Base-by-base conservation (phyloP, 2,797 vertebrate genomes). In the Gobionotothen gibberifrons region DNA sequence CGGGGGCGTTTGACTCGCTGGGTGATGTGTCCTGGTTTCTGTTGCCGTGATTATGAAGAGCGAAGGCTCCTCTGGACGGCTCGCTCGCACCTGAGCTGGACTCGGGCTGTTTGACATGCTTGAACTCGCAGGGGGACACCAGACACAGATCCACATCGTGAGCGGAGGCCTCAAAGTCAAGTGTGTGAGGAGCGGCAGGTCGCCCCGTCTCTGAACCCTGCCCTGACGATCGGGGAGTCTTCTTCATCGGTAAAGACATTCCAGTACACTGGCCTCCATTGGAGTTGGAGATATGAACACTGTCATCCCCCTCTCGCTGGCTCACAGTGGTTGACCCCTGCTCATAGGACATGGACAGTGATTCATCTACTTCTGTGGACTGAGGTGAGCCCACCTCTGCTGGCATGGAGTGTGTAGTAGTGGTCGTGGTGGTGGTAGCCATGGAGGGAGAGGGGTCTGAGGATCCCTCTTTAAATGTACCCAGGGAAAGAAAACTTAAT, bases 291-390 rank as follows among this genome's bases (percentile, higher is more conserved):
- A 75, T 88, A 55, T 93, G 80, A 57, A 59, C 22, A 3, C 65
- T 76, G 4, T 87, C 93, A 0, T 96, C 93, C n/a, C 94, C 94
- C 0, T 95, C 95, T 1, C 93, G 94, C 79, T 97, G 96, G 66
- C 93, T 96, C 66, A 94, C 93, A 0, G 93, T 92, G 0, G 95
- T 95, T 21, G 97, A 94, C 1, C 96, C 96, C 79, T 98, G 97
- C 92, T 99, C 97, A 0, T 98, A 97, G 55, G 98, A 99, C 76
- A 97, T 96, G 0, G 98, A 99, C 2, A 99, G 92, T 0, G 98
- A 99, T 73, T 98, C 98, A 0, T 99, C 98, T 40, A 99, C 97
- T 84, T 99, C 98, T 0, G 98, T 99, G 75, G 98, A 99, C 81
- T 98, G 98, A 0, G 97, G 98, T 0, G 98, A 99, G 48, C 97